phyloP scores from a whole-genome alignment of 2,888 invertebrate genomes.

The Mythimna vitellina region DNA sequence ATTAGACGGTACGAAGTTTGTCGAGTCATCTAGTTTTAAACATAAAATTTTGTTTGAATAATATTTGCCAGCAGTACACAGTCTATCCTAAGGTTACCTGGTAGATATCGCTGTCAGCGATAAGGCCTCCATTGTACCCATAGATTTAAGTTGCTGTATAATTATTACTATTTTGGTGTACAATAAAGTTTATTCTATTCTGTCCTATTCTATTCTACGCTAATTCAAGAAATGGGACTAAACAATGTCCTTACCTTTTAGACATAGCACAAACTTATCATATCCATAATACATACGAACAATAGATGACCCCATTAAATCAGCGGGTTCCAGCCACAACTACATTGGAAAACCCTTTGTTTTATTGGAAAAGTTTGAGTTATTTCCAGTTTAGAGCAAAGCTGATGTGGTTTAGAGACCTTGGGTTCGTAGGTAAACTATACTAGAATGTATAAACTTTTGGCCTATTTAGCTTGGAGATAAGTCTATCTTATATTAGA shows the following conservation, averaged over 20 bases:
- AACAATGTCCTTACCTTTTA: neutral
- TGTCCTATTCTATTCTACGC: too few species aligned
- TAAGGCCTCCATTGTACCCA: too few species aligned
- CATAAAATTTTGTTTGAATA: too few species aligned
- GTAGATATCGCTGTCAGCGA: too few species aligned
- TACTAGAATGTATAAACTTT: constrained; percentile 25
- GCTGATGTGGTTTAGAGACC: constrained; percentile 46
- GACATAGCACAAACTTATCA: constrained; percentile 21
- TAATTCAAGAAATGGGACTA: neutral
- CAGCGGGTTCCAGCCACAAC: constrained; percentile 13
- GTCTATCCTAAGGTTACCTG: too few species aligned
- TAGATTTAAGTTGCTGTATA: too few species aligned
- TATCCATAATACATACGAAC: constrained; percentile 37
- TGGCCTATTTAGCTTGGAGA: neutral
- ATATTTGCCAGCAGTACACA: too few species aligned
- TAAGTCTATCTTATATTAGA: neutral
- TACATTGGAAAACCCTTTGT: constrained; percentile 47
- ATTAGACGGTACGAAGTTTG: too few species aligned
- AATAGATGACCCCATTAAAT: constrained; percentile 43
- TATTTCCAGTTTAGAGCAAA: constrained; percentile 48
- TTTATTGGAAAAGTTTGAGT: constrained; percentile 54
- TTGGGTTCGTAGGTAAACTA: constrained; percentile 24
- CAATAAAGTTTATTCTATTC: too few species aligned
- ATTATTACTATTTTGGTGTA: too few species aligned
- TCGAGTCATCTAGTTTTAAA: too few species aligned